phyloP scores from a whole-genome alignment of 2,797 vertebrate species.

The Gambelia wislizenii region DNA sequence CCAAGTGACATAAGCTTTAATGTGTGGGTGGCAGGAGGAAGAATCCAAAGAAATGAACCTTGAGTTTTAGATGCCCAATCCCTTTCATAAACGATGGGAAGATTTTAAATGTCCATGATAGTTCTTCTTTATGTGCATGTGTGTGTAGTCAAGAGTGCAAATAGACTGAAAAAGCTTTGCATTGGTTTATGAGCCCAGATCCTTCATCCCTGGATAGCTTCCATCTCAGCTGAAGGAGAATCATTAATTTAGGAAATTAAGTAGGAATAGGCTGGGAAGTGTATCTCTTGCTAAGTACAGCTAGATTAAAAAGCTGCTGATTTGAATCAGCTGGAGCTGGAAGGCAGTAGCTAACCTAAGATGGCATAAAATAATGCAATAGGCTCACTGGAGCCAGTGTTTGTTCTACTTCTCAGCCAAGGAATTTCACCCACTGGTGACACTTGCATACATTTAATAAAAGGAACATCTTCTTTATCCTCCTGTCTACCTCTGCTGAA shows the following conservation, averaged over 20 bases:
- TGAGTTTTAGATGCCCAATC: background rate
- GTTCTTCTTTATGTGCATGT: background rate
- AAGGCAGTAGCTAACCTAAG: constrained; percentile 24
- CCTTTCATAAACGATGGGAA: background rate
- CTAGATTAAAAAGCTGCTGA: constrained; percentile 18
- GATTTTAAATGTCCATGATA: background rate
- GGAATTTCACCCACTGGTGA: background rate
- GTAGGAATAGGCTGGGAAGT: constrained; percentile 17
- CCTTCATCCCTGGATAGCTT: constrained; percentile 19
- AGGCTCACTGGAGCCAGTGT: background rate
- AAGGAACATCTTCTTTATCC: background rate
- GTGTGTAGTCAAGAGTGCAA: background rate
- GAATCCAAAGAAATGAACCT: background rate
- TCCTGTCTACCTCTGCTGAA: background rate
- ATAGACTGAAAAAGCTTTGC: background rate
- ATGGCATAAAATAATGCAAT: background rate
- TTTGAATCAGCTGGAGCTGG: constrained; percentile 24
- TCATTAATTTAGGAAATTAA: constrained; percentile 21
- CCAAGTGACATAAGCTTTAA: background rate
- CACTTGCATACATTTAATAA: background rate
- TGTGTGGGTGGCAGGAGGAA: background rate
- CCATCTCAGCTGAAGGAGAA: constrained; percentile 19
- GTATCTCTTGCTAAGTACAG: constrained; percentile 3
- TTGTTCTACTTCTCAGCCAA: background rate
- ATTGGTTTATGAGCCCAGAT: background rate